Evolutionary conservation across 2,797 vertebrate species (phyloP), one percentile per base, ranked within the genome.

Genomic region (Carcharodon carcharias): DNA sequence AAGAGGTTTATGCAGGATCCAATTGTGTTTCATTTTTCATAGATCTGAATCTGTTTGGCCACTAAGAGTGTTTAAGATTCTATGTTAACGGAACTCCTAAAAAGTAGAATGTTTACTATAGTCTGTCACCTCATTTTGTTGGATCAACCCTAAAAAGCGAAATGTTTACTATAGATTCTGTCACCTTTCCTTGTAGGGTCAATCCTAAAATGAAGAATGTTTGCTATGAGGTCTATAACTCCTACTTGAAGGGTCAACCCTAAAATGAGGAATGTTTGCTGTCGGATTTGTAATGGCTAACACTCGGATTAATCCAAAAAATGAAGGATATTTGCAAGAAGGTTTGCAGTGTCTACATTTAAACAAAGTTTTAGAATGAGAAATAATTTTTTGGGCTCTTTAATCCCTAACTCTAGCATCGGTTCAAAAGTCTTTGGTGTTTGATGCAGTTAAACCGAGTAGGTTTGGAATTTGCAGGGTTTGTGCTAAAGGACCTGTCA

Each of bases 221-320:
- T 89, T 58, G 87, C 54, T 26, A 4, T 58, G 26, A 89, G 23
- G 11, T 89, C 87, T 58, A 31, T 56, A 56, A 58, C 9, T 6
- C 58, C 82, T 50, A 21, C 82, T 85, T 85, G 82, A 85, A 85
- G 82, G 82, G 21, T 85, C 82, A 85, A 50, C 31, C 58, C 58
- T 63, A n/a, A 61, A 92, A 92, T 63, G 56, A 92, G 31, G 89
- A n/a, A 63, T 63, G 89, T 92, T 92, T 92, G 89, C 35, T 31
- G 40, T 85, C 85, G 80, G 80, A 63, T 21, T 61, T 31, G 56
- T 35, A 31, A 56, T 92, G 58, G 89, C 31, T 92, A 61, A n/a
- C 31, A 18, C 31, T 92, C 4, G 31, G 58, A 61, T 61, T 92
- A 61, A 92, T 92, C 31, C 56, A 63, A 63, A 92, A 88, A 35